Evolutionary conservation across 2,888 invertebrate species (phyloP), one percentile per base, ranked within the genome.

Genomic region (Lasius fuliginosus): DNA sequence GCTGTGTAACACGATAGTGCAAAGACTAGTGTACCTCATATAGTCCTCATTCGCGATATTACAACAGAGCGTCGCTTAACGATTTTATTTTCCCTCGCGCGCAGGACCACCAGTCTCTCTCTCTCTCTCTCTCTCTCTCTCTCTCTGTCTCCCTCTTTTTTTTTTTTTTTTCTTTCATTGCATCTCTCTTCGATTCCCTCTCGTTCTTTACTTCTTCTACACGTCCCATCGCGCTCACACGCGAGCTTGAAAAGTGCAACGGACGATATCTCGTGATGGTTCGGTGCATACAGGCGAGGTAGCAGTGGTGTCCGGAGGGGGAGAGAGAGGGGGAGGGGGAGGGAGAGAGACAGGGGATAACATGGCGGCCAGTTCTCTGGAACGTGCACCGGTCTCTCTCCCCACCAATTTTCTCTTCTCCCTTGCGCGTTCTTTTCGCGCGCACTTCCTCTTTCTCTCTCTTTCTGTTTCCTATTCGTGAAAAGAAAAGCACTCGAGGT

Each of bases 281-380:
- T 77, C 67, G 83, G 42, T 86, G 86, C 85, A 86, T 82, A 71
- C 81, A 82, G 53, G 69, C 60, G 69, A 53, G 53, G 67, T 62
- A 40, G 75, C 67, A 23, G 40, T 33, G 67, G 15, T 67, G 42
- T 36, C 5, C 0, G 30, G 12, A 46, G n/a, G n/a, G 23, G 23
- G 67, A 69, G 69, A 85, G 85, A 60, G 84, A 79, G 6, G 30
- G 18, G 46, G 27, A 49, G 49, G 3, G n/a, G 30, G 18, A 69
- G 49, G 33, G 15, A 56, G 69, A 69, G 87, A 73, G 85, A 82
- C 12, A 64, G 83, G 86, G 84, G 82, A 81, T 77, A 84, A 71
- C 86, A 90, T 90, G 91, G 90, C 90, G 87, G 90, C 89, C 87
- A 90, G 90, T 90, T 91, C 91, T 90, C 90, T 91, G 90, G 86